Base-by-base conservation (phyloP, 1,140 invertebrate genomes). In the Drosophila equinoxialis region DNA sequence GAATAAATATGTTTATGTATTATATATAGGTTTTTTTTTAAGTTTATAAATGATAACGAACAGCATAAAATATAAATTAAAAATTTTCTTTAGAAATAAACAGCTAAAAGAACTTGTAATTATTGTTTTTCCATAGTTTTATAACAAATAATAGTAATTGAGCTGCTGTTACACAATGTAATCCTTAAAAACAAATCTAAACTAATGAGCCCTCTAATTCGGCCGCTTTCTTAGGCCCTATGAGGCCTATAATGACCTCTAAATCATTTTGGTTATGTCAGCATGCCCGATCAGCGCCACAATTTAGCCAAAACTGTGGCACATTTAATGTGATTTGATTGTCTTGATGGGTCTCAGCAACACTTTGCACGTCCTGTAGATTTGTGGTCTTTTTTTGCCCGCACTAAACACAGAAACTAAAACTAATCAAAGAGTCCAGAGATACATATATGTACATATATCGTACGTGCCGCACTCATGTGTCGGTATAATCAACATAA, bases 391-490 rank as follows among this genome's bases (percentile, higher is more conserved):
- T 57, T 73, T 73, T 68, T 76, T 73, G 61, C 69, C 57, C 51
- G 65, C 45, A 77, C 71, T 59, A 39, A 23, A 74, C 20, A 51
- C 45, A 23, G 17, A 23, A 51, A 51, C 45, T 51, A 23, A 67
- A 35, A 64, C 72, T 76, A 76, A 84, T 71, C 68, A 65, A 74
- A 79, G 30, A 30, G 57, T 65, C 65, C 68, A 54, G 6, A 65
- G 8, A 57, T 37, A 58, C 20, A 23, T 35, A 58, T 17, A 35
- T 13, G 6, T 35, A 55, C 7, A 69, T 68, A 59, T 77, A 51
- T 26, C 41, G 59, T 81, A 86, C 82, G 82, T 86, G 82, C 69
- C 67, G 57, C 74, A 80, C 69, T 83, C 65, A 35, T 64, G 26
- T 41, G 23, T 55, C 70, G 68, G 69, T 71, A 87, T 71, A 86